These are phyloP conservation scores for Drymodes brunneopygia DNA, from an alignment of 2,113 vertebrate genomes.

Conservation along the genomic window DNA sequence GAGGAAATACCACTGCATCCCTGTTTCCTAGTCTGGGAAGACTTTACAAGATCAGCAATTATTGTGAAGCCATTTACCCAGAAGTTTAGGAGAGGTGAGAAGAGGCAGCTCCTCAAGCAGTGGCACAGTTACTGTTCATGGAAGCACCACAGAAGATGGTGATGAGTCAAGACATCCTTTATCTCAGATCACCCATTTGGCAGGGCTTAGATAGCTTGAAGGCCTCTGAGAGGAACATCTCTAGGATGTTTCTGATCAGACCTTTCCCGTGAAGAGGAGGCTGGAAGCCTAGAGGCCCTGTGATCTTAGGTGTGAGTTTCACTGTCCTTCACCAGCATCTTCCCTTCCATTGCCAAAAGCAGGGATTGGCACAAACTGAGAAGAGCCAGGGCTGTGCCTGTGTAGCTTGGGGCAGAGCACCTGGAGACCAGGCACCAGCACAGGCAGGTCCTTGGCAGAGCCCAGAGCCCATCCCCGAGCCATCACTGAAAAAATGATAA, in stretches of 20 bases:
- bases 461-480: rapidly evolving
- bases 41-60: neutral
- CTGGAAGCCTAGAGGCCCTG: neutral
- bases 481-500: neutral
- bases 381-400: neutral
- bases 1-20: neutral
- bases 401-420: neutral
- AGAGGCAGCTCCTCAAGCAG: neutral
- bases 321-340: neutral
- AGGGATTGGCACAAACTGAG: neutral
- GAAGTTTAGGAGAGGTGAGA: neutral
- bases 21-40: neutral
- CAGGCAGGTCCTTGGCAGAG: neutral
- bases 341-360: rapidly evolving
- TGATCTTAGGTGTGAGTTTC: neutral
- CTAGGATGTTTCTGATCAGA: neutral
- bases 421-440: neutral
- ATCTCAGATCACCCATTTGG: neutral
- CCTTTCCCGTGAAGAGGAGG: neutral
- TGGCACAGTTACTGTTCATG: neutral
- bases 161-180: neutral
- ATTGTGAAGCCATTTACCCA: neutral
- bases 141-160: neutral
- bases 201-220: neutral
- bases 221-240: neutral